These are phyloP conservation scores for Drosophila ercepeae DNA, from an alignment of 1,140 invertebrate species.

Conservation along the genomic window DNA sequence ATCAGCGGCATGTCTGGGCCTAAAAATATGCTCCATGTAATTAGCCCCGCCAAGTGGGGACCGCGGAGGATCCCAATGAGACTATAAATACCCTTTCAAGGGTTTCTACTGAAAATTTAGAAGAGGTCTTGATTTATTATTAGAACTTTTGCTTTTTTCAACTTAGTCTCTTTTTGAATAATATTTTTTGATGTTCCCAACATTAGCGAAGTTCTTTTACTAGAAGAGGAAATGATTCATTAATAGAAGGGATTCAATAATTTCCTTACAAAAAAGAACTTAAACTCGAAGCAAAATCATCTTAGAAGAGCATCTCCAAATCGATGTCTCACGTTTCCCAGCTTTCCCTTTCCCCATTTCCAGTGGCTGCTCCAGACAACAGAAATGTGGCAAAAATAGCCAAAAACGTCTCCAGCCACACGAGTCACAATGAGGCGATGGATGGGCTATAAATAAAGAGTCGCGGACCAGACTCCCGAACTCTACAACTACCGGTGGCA, in stretches of 20 bases:
- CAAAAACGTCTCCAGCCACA: slow-evolving; percentile 66
- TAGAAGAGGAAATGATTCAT: too few relatives aligned
- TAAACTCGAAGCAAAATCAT: neutral
- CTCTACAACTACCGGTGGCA: neutral
- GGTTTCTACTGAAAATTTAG: neutral
- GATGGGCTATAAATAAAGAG: slow-evolving; percentile 75
- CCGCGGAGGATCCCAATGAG: neutral
- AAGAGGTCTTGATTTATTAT: too few relatives aligned
- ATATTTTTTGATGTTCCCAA: too few relatives aligned
- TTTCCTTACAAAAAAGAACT: neutral
- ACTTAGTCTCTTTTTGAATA: too few relatives aligned
- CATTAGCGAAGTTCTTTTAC: too few relatives aligned
- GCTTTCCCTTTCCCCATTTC: slow-evolving; percentile 39
- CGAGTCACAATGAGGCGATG: slow-evolving; percentile 70
- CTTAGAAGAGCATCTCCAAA: slow-evolving; percentile 31
- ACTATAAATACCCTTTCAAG: slow-evolving; percentile 2
- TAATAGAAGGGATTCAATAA: neutral
- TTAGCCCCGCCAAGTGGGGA: slow-evolving; percentile 68
- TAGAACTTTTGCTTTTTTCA: too few relatives aligned
- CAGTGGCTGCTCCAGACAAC: slow-evolving; percentile 58
- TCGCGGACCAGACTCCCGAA: slow-evolving; percentile 58
- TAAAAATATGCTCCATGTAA: slow-evolving; percentile 81
- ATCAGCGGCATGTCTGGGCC: slow-evolving; percentile 74
- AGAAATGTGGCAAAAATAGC: slow-evolving; percentile 71
- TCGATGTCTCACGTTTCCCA: neutral